Conservation (phyloP, 2,113 vertebrate genomes). For the Tor tambroides region DNA sequence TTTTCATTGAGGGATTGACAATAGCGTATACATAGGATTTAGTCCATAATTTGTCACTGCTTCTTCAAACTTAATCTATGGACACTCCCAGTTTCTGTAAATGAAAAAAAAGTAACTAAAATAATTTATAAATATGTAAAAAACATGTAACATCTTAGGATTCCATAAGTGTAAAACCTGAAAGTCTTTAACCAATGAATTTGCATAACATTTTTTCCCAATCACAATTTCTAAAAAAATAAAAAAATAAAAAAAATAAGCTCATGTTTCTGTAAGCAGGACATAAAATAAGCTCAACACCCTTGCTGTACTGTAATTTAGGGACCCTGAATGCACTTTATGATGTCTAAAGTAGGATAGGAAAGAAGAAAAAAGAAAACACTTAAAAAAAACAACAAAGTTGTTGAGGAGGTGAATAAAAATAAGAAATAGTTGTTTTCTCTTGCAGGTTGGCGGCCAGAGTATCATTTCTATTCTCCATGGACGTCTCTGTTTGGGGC, state of each 20-base stretch:
- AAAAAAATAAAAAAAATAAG: no score
- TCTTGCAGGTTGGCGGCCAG: conserved; percentile 73
- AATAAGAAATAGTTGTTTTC: background rate
- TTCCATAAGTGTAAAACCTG: no score
- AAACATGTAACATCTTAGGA: no score
- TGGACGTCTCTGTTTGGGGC: conserved; percentile 74
- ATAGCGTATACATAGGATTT: background rate
- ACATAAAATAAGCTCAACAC: background rate
- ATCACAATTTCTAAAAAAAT: no score
- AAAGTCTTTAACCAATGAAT: no score
- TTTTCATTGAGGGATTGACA: background rate
- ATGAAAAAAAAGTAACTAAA: background rate
- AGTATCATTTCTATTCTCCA: conserved; percentile 73
- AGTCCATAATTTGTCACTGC: no score
- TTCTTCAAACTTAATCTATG: background rate
- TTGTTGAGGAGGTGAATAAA: background rate
- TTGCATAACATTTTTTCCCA: no score
- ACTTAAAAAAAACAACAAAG: no score
- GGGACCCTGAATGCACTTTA: background rate
- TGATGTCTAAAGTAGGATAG: background rate
- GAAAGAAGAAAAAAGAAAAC: no score
- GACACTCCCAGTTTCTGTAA: background rate
- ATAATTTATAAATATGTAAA: no score
- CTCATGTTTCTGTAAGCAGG: background rate
- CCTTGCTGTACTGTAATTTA: background rate